Evolutionary conservation across 2,113 vertebrate species (phyloP).

Genomic region (Ailurus styani): DNA sequence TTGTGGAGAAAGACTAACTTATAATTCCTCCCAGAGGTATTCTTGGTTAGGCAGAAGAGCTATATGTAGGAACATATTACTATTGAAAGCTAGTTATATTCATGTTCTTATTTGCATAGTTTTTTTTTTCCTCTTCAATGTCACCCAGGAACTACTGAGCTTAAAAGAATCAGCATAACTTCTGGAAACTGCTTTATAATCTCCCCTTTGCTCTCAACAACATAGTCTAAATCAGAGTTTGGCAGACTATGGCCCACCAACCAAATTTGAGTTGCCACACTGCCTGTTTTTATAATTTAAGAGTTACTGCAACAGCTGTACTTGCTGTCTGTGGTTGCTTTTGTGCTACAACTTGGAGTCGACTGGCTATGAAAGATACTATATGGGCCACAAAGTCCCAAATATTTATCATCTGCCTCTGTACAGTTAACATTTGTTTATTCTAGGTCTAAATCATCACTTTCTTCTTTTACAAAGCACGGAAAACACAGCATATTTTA

Average conservation of each 20-base stretch:
- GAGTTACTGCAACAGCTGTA: neutral
- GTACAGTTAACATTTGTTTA: neutral
- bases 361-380: neutral
- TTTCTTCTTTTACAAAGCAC: neutral
- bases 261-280: neutral
- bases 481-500: neutral
- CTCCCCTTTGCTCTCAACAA: conserved; percentile 18
- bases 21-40: conserved; percentile 29
- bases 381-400: neutral
- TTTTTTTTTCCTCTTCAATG: conserved; percentile 38
- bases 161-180: conserved; percentile 25
- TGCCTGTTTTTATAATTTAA: neutral
- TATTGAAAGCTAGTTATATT: conserved; percentile 48
- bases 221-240: conserved; percentile 3
- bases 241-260: neutral
- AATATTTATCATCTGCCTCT: neutral
- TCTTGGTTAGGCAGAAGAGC: conserved; percentile 9
- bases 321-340: neutral
- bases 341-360: neutral
- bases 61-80: neutral
- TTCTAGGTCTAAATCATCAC: neutral
- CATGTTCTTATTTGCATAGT: conserved; percentile 38
- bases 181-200: conserved; percentile 4
- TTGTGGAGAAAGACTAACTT: neutral
- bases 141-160: conserved; percentile 31